phyloP scores from a whole-genome alignment of 2,888 invertebrate genomes.

The Nezara viridula region DNA sequence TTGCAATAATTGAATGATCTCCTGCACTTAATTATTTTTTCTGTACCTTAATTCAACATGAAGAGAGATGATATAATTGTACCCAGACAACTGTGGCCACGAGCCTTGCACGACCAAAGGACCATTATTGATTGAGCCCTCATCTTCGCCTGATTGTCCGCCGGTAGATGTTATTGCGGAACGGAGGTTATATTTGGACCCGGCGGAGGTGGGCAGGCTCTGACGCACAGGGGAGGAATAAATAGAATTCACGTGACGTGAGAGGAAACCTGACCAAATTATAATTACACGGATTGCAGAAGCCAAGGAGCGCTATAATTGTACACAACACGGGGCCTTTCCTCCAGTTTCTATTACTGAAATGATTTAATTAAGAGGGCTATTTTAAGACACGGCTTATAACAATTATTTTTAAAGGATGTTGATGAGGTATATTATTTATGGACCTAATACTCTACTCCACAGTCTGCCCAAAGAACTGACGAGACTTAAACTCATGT shows the following conservation, averaged over 20 bases:
- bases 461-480: neutral
- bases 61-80: too few relatives aligned
- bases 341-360: too few relatives aligned
- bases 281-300: neutral
- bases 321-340: neutral
- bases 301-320: neutral
- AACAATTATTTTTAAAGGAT: neutral
- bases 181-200: slow-evolving; percentile 8
- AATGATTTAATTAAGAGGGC: too few relatives aligned
- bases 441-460: neutral
- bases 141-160: neutral
- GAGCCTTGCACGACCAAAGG: neutral
- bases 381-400: neutral
- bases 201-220: neutral
- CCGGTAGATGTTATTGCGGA: neutral
- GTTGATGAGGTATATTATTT: neutral
- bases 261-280: slow-evolving; percentile 19
- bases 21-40: too few relatives aligned
- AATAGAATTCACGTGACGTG: slow-evolving; percentile 22
- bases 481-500: too few relatives aligned
- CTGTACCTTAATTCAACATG: too few relatives aligned
- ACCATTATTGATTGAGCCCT: neutral
- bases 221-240: neutral
- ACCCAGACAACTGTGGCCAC: neutral
- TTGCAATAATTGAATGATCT: too few relatives aligned